Evolutionary conservation across 1,140 invertebrate genomes (phyloP), one percentile per base, ranked within the genome.

Genomic region (Nasonia giraulti): DNA sequence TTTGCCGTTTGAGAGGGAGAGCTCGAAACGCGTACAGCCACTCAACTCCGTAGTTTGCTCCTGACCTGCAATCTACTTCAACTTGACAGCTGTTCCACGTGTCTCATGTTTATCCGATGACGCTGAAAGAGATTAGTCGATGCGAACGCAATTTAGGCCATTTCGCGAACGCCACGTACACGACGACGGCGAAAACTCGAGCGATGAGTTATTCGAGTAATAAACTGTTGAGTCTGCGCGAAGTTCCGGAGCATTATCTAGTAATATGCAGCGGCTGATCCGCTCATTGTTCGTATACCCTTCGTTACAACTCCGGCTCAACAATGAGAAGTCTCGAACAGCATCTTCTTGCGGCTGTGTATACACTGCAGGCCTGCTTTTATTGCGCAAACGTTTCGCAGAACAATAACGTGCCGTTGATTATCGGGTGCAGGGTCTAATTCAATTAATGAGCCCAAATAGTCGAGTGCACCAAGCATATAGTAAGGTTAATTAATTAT

Each of bases 401-500:
- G 71, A 82, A 75, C 55, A 62, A 62, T 62, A 62, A 62, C 5
- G 3, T 2, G 20, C 55, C 55, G 55, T n/a, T 62, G 0, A 20
- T 62, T 6, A 62, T 62, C 55, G 20, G 6, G 55, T 20, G 3
- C 17, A 62, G 14, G 17, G 55, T 62, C 55, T 20, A 62, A n/a
- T 62, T 62, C 55, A 62, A 62, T 62, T 62, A 20, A 62, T 62
- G n/a, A 62, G 17, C 14, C 50, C 17, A 62, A 1, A 27, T 1
- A 7, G 14, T 6, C 17, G 14, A 6, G 20, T 20, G 20, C 1
- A 62, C 2, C 0, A 2, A 3, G 17, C 4, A 20, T n/a, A 50
- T 8, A 50, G 20, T 7, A 0, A 11, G 20, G 37, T 44, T 80
- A 71, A 69, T 78, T 73, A 84, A 84, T 84, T 79, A 79, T 44